Evolutionary conservation across 2,888 invertebrate species (phyloP).

Genomic region (Pherbina coryleti): DNA sequence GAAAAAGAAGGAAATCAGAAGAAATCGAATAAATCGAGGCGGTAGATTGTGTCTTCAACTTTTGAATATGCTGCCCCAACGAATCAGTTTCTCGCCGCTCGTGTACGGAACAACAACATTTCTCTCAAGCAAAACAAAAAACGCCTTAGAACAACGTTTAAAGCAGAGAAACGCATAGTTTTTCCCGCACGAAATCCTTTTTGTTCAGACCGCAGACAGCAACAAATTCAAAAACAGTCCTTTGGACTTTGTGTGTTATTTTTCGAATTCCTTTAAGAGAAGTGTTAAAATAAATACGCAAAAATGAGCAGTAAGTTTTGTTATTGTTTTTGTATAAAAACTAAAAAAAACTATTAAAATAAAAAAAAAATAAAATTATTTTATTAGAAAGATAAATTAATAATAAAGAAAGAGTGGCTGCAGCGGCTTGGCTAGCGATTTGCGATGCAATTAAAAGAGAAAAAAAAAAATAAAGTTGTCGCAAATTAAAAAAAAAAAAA

Average conservation of each 20-base stretch:
- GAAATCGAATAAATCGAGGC: neutral
- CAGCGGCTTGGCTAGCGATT: slow-evolving; percentile 30
- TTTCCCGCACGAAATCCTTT: slow-evolving; percentile 28
- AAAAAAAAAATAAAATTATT: slow-evolving; percentile 6
- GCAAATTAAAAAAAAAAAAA: slow-evolving; percentile 32
- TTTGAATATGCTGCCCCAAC: slow-evolving; percentile 42
- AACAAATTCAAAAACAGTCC: slow-evolving; percentile 41
- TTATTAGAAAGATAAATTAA: slow-evolving; percentile 36
- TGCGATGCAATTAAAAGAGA: slow-evolving; percentile 22
- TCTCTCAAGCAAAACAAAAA: slow-evolving; percentile 38
- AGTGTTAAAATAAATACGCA: slow-evolving; percentile 35
- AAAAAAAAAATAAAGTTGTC: slow-evolving; percentile 19
- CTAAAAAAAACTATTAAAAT: slow-evolving; percentile 25
- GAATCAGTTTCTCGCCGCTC: slow-evolving; percentile 59
- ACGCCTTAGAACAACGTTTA: neutral
- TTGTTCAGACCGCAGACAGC: slow-evolving; percentile 7
- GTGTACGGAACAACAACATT: slow-evolving; percentile 56
- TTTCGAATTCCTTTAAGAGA: slow-evolving; percentile 46
- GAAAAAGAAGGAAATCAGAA: neutral
- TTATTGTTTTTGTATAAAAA: slow-evolving; percentile 18
- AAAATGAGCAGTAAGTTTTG: slow-evolving; percentile 62
- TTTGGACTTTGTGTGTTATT: slow-evolving; percentile 44
- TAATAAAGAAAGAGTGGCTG: slow-evolving; percentile 36
- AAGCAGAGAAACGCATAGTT: slow-evolving; percentile 18
- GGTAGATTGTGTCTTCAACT: slow-evolving; percentile 31